Evolutionary conservation across 2,888 invertebrate species (phyloP).

Genomic region (Melanchra persicariae): DNA sequence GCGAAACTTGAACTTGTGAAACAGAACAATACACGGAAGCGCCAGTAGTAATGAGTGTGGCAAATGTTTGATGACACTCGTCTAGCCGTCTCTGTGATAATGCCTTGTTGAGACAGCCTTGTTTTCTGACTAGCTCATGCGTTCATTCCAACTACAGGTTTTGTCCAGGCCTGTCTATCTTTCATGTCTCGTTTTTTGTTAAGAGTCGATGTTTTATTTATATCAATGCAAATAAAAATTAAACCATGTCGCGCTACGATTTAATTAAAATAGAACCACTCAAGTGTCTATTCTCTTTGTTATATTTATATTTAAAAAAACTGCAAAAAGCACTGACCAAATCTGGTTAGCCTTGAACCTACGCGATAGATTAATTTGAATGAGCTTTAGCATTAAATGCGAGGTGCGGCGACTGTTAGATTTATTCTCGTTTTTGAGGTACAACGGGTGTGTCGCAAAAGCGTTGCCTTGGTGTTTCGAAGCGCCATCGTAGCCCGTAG

Average conservation of each 20-base stretch:
- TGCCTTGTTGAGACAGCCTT: slow-evolving; percentile 67
- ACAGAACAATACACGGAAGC: slow-evolving; percentile 80
- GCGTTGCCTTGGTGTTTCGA: slow-evolving; percentile 87
- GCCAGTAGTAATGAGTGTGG: slow-evolving; percentile 70
- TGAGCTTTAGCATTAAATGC: slow-evolving; percentile 74
- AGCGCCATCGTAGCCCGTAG: slow-evolving; percentile 88
- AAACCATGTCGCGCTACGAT: slow-evolving; percentile 25
- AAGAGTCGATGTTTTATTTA: slow-evolving; percentile 8
- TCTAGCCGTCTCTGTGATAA: slow-evolving; percentile 76
- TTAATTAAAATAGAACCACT: slow-evolving; percentile 31
- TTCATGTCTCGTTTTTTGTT: slow-evolving; percentile 27
- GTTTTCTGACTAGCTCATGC: slow-evolving; percentile 65
- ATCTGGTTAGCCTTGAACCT: slow-evolving; percentile 86
- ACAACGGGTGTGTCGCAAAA: slow-evolving; percentile 88
- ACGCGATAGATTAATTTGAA: slow-evolving; percentile 76
- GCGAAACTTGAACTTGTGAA: slow-evolving; percentile 71
- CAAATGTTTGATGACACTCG: slow-evolving; percentile 80
- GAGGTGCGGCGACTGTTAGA: slow-evolving; percentile 78
- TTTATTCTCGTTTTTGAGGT: slow-evolving; percentile 82
- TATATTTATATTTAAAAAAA: slow-evolving; percentile 69
- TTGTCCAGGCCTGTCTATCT: slow-evolving; percentile 11
- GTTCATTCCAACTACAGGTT: slow-evolving; percentile 37
- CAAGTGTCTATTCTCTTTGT: slow-evolving; percentile 51
- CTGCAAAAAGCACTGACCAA: slow-evolving; percentile 72
- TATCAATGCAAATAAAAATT: slow-evolving; percentile 20